Evolutionary conservation across 2,888 invertebrate species (phyloP), one percentile per base, ranked within the genome.

Genomic region (Gibbula magus): DNA sequence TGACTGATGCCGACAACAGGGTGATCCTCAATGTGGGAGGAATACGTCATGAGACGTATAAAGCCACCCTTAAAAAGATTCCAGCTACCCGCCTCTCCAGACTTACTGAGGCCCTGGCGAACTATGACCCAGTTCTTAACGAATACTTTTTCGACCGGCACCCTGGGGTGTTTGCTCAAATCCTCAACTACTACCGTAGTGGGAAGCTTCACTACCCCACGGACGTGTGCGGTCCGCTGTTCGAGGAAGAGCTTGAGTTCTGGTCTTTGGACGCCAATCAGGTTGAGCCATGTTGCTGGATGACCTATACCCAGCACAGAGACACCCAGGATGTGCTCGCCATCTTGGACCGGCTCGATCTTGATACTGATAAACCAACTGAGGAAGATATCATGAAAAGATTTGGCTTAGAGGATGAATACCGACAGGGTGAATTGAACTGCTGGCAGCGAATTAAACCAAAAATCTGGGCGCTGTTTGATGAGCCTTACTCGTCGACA

Each of bases 201-300:
- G 99, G 99, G 79, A 99, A 99, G 93, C 95, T 99, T 85, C 99
- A 99, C 94, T 99, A 99, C 94, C 99, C 99, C 22, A 99, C 99
- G 77, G 98, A 99, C 93, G 99, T 99, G 0, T 99, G 99, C 93
- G 99, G 99, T 70, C 99, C 99, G 78, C 95, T 99, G 85, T 99
- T 99, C 93, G 99, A 99, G 93, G 99, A 99, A 93, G 99, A 99
- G 93, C 95, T 99, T 87, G 99, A 99, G 94, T 99, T 98, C 93
- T 99, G 99, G 99, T 99, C 99, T 18, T 95, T 99, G 87, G 99
- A 99, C 93, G 97, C 99, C 53, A 99, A 99, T 94, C 99, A 99
- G 91, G 99, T 99, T 90, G 99, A 99, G 93, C 99, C 99, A 5
- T 99, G 99, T 94, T 99, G 99, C 94, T 99, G 99, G 99, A 99